phyloP scores from a whole-genome alignment of 2,113 vertebrate genomes.

The Alethe castanea region DNA sequence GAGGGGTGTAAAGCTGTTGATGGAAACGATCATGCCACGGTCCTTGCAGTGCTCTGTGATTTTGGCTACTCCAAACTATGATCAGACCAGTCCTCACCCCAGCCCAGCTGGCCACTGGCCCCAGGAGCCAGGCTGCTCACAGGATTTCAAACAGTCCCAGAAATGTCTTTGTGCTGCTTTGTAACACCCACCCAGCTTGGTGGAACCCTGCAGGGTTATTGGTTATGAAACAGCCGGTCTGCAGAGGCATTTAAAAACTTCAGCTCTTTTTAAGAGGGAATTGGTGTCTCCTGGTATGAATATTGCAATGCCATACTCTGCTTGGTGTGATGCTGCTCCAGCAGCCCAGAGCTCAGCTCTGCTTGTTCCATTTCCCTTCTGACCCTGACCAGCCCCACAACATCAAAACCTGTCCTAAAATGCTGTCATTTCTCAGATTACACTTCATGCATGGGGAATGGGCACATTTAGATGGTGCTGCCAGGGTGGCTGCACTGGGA shows the following conservation, averaged over 20 bases:
- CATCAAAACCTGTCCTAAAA: neutral
- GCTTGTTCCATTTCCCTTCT: neutral
- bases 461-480: fast-evolving
- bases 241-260: neutral
- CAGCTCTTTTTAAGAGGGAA: neutral
- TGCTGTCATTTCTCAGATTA: neutral
- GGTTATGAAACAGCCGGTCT: neutral
- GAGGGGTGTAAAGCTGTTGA: neutral
- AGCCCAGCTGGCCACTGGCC: neutral
- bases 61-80: neutral
- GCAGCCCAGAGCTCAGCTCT: neutral
- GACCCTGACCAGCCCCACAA: neutral
- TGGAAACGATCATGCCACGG: neutral
- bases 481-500: neutral
- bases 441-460: neutral
- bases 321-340: neutral
- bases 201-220: neutral
- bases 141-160: neutral
- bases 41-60: neutral
- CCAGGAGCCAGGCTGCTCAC: neutral
- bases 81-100: neutral
- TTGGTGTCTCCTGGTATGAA: neutral
- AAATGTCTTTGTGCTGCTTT: neutral
- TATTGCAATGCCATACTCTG: neutral
- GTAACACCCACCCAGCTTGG: neutral